These are phyloP conservation scores for Erannis defoliaria DNA, from an alignment of 2,888 invertebrate species.

Conservation along the genomic window DNA sequence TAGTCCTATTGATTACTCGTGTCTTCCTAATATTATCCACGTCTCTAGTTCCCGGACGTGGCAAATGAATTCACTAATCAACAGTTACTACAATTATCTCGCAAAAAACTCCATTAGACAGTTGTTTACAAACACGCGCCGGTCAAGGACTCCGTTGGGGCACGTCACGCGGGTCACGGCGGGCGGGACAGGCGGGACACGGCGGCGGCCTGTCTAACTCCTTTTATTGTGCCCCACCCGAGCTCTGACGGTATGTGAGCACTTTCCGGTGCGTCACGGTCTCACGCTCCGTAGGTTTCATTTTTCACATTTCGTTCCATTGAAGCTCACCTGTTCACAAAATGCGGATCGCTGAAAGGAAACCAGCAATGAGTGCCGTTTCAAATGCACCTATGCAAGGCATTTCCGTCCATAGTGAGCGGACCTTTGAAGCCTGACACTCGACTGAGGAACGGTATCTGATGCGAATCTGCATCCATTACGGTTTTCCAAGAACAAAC, in stretches of 20 bases:
- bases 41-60: constrained; percentile 30
- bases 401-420: constrained; percentile 53
- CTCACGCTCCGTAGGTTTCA: constrained; percentile 33
- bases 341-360: not conserved
- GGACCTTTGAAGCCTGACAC: constrained; percentile 19
- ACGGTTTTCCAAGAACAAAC: constrained; percentile 1
- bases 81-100: constrained; percentile 25
- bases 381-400: constrained; percentile 50
- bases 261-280: constrained; percentile 48
- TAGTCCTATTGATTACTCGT: not conserved
- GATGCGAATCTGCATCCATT: constrained; percentile 10
- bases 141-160: constrained; percentile 25
- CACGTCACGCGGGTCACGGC: constrained; percentile 3
- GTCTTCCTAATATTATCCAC: constrained; percentile 7
- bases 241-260: constrained; percentile 37
- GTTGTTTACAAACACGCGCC: constrained; percentile 29
- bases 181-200: constrained; percentile 1
- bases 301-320: constrained; percentile 41
- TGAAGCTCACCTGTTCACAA: constrained; percentile 15
- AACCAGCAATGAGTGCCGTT: constrained; percentile 39
- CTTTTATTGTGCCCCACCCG: constrained; percentile 19
- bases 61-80: constrained; percentile 7
- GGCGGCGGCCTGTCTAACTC: not conserved
- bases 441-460: not conserved
- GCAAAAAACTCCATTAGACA: constrained; percentile 26